These are phyloP conservation scores for Trichonephila clavipes DNA, from an alignment of 1,140 invertebrate species.

Conservation along the genomic window DNA sequence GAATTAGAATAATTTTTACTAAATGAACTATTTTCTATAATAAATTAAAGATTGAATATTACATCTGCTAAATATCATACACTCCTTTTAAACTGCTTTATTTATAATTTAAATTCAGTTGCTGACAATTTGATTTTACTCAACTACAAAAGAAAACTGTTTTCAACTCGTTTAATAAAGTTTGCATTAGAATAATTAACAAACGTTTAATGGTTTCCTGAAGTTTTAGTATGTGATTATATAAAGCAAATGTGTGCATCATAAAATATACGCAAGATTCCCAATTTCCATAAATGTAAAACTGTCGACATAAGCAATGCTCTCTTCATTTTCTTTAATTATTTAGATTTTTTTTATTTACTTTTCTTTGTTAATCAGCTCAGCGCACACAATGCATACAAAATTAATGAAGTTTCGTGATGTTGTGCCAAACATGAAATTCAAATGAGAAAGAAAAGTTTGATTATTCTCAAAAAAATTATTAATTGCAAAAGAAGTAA, in stretches of 20 bases:
- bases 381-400: neutral
- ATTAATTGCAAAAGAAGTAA: neutral
- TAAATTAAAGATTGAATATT: neutral
- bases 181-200: neutral
- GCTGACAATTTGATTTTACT: neutral
- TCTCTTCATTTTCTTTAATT: neutral
- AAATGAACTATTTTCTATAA: neutral
- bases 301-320: neutral
- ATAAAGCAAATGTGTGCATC: neutral
- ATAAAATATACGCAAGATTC: constrained; percentile 2
- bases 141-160: neutral
- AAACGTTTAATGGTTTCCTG: neutral
- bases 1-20: too few species aligned
- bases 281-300: constrained; percentile 3
- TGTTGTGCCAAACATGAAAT: constrained; percentile 44
- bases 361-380: neutral
- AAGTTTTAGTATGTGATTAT: neutral
- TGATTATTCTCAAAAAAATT: constrained; percentile 17
- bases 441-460: constrained; percentile 50
- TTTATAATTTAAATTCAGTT: neutral
- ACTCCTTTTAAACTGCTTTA: neutral
- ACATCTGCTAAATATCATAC: neutral
- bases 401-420: constrained; percentile 50
- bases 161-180: neutral
- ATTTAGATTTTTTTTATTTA: neutral